Base-by-base conservation (phyloP, 2,888 invertebrate species). In the Teinopalpus imperialis region DNA sequence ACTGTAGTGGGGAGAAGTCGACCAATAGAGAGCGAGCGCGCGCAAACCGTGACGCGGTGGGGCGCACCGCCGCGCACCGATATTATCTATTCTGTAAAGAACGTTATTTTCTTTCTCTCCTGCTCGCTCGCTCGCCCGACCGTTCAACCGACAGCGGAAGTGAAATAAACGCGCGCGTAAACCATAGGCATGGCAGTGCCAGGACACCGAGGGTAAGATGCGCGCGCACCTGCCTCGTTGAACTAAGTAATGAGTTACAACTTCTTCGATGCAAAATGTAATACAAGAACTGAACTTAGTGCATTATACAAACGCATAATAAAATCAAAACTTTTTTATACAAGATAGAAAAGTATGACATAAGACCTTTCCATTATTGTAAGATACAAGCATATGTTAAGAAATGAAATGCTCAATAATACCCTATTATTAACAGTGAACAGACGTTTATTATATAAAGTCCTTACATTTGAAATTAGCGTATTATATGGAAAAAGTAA, bases 91-190 rank as follows among this genome's bases (percentile, higher is more conserved):
- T 79, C 79, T 79, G 52, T 63, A 69, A 64, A 65, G 82, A 81
- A 83, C 81, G 83, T 85, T 82, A 82, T 83, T 81, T 81, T 83
- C 79, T 85, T 80, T 81, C 81, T 80, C 81, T 80, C 81, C 74
- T 78, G 72, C 76, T 81, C 77, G 52, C 46, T 81, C 77, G 52
- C 46, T 47, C 48, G 24, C 57, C 54, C 63, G 81, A 76, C 77
- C 80, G 82, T 81, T 81, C 81, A 81, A 83, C 86, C 81, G 81
- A 69, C 82, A 71, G 71, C 83, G 86, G 87, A 87, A 85, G 85
- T 85, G 77, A 81, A 82, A 76, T 72, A 76, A 80, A 83, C 81
- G 81, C 81, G 80, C 74, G 80, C 80, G 79, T 81, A 81, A 80
- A 81, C 74, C 77, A 73, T 73, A 74, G 65, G 69, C 70, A 56